A percentile compares a stretch with the other conserved stretches of the same genome.
Conservation (phyloP, 2,888 invertebrate genomes). For the Acanthosoma haemorrhoidale region DNA sequence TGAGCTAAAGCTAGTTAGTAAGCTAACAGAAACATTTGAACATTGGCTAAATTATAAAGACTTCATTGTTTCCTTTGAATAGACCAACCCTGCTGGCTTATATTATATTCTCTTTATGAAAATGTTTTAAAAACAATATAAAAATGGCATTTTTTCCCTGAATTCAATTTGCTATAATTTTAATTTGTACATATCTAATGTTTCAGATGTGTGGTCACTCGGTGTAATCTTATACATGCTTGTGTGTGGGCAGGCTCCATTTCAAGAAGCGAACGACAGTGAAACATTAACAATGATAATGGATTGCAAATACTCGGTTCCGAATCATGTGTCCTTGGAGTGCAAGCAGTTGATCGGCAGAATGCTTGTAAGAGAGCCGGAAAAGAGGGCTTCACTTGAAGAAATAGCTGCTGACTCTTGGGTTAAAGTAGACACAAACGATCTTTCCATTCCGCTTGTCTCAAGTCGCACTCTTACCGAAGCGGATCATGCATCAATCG, state of each 20-base stretch:
- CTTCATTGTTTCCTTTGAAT: too few species aligned
- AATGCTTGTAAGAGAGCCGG: slow-evolving; percentile 92
- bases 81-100: too few species aligned
- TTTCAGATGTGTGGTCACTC: slow-evolving; percentile 91
- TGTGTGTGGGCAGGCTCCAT: slow-evolving; percentile 94
- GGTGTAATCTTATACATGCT: slow-evolving; percentile 98
- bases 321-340: slow-evolving; percentile 74
- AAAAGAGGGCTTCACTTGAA: slow-evolving; percentile 77
- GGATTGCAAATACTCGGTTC: slow-evolving; percentile 96
- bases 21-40: too few species aligned
- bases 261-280: slow-evolving; percentile 98
- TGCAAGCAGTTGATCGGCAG: slow-evolving; percentile 88
- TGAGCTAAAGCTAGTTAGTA: too few species aligned
- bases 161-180: too few species aligned
- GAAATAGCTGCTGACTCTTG: slow-evolving; percentile 85
- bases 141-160: too few species aligned
- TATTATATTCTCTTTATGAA: too few species aligned
- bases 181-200: too few species aligned
- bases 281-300: slow-evolving; percentile 99
- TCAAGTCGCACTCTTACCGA: slow-evolving; percentile 84
- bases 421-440: slow-evolving; percentile 58
- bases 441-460: slow-evolving; percentile 69
- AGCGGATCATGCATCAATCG: slow-evolving; percentile 83
- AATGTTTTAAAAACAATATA: too few species aligned
- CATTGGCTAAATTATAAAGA: too few species aligned